A percentile compares a stretch with the other conserved stretches of the same genome.
phyloP scores from a whole-genome alignment of 2,797 vertebrate genomes.

The Macrochelys suwanniensis region DNA sequence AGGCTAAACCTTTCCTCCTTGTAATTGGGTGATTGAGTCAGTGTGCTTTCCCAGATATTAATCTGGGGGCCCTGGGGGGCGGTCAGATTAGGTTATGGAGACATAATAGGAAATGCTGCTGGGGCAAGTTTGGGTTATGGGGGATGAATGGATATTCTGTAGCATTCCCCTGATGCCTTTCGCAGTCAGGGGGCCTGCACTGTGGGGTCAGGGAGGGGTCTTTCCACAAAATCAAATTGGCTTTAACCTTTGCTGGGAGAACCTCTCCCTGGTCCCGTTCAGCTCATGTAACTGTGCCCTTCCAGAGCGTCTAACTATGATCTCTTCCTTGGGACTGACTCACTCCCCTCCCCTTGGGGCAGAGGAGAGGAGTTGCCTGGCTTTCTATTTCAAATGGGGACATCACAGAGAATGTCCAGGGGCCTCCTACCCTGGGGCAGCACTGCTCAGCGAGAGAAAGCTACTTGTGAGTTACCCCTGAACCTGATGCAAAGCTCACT shows the following conservation, averaged over 20 bases:
- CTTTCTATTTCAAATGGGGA: background rate
- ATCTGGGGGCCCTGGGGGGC: constrained; percentile 69
- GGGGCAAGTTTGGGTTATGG: constrained; percentile 77
- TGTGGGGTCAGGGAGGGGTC: constrained; percentile 42
- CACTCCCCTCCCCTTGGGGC: background rate
- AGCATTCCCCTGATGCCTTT: constrained; percentile 31
- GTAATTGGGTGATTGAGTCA: constrained; percentile 75
- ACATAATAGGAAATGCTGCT: constrained; percentile 81
- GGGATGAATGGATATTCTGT: constrained; percentile 52
- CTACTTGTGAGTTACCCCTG: no score
- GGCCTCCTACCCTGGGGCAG: background rate
- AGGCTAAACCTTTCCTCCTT: constrained; percentile 79
- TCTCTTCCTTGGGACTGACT: background rate
- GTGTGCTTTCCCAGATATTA: constrained; percentile 76
- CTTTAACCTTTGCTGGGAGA: constrained; percentile 13
- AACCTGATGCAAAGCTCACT: no score
- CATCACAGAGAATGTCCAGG: accelerated
- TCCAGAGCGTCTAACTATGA: background rate
- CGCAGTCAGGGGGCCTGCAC: constrained; percentile 6
- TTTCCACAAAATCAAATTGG: constrained; percentile 16
- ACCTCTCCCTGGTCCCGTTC: background rate
- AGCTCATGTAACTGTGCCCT: constrained; percentile 24
- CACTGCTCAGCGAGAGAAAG: accelerated
- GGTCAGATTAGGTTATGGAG: constrained; percentile 79
- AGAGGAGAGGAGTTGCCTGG: background rate